Conservation (phyloP, 2,888 invertebrate species). For the Pandemis cinnamomeana region DNA sequence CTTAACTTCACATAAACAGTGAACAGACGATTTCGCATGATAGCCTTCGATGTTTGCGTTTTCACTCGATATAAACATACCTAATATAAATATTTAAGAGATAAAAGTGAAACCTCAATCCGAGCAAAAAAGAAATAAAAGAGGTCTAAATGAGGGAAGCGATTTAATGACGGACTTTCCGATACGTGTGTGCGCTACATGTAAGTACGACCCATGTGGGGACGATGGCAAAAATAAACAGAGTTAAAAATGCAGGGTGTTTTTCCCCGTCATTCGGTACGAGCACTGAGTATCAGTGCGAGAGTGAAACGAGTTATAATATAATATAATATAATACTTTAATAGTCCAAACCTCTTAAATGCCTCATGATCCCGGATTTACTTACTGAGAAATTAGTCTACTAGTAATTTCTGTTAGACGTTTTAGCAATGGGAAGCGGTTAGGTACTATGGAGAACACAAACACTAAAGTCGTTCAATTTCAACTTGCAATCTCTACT, state of each 20-base stretch:
- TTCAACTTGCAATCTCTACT: no score
- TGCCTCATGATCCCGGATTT: no score
- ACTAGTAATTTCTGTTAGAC: no score
- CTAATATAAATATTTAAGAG: conserved; percentile 18
- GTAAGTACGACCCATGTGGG: conserved; percentile 4
- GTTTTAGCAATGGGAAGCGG: no score
- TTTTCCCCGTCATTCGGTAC: not conserved
- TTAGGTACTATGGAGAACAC: no score
- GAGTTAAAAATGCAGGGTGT: not conserved
- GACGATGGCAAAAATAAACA: conserved; percentile 21
- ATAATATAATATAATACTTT: no score
- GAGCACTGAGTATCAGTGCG: not conserved
- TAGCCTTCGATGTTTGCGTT: conserved; percentile 32
- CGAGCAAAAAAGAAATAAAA: conserved; percentile 13
- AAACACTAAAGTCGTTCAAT: no score
- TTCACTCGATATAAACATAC: conserved; percentile 21
- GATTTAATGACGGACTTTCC: conserved; percentile 33
- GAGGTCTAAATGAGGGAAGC: conserved; percentile 20
- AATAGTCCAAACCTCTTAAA: no score
- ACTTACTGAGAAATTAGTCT: no score
- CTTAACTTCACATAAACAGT: conserved; percentile 28
- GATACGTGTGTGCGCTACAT: conserved; percentile 11
- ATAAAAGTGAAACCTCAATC: conserved; percentile 17
- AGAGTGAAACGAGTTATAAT: not conserved
- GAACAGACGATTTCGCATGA: conserved; percentile 28